phyloP scores from a whole-genome alignment of 2,797 vertebrate species.

The Pseudochirops corinnae region DNA sequence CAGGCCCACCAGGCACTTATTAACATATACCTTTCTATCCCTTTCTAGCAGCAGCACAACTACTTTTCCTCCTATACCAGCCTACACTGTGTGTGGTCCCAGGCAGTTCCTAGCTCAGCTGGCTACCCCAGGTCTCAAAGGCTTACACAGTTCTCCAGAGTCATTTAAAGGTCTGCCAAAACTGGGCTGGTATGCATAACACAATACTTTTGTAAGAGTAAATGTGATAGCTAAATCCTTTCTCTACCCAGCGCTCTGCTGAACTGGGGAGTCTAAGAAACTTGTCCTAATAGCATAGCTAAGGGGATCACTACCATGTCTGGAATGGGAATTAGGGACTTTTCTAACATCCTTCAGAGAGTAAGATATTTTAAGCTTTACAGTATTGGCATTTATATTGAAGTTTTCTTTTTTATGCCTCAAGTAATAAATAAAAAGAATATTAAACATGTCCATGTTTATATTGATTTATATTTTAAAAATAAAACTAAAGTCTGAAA shows the following conservation, averaged over 20 bases:
- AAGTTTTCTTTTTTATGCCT: background rate
- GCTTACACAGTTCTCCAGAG: background rate
- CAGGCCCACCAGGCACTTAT: background rate
- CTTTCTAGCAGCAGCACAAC: background rate
- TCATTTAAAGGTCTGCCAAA: background rate
- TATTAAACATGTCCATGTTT: background rate
- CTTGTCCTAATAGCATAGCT: background rate
- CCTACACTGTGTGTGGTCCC: background rate
- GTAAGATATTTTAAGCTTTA: conserved; percentile 3
- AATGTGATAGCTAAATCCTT: background rate
- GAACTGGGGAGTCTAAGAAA: background rate
- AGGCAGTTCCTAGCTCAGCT: background rate
- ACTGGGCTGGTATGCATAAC: background rate
- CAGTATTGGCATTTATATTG: background rate
- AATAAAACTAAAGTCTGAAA: background rate
- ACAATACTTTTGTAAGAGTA: background rate
- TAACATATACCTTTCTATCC: background rate
- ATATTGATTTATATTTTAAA: background rate
- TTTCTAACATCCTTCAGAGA: background rate
- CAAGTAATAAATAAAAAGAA: conserved; percentile 2
- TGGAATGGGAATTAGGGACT: background rate
- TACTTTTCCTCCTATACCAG: background rate
- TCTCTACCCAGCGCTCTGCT: too few relatives aligned
- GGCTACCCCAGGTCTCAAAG: background rate
- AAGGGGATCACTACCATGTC: background rate